Evolutionary conservation across 2,797 vertebrate species (phyloP).

Genomic region (Channa striata): DNA sequence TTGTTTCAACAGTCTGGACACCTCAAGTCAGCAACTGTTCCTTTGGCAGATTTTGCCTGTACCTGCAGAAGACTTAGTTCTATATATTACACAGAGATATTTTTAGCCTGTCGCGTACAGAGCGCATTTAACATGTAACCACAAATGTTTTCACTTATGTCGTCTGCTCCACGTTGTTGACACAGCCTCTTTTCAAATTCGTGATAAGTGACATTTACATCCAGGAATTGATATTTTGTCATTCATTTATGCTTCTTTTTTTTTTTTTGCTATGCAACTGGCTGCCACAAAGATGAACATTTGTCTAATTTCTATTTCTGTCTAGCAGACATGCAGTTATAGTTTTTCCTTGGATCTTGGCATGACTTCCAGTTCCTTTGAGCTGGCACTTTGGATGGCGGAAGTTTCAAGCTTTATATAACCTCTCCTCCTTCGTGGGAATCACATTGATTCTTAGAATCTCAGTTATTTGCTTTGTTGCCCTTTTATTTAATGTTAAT

Average conservation of each 20-base stretch:
- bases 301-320: not conserved
- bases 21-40: too few relatives aligned
- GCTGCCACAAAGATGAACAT: not conserved
- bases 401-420: not conserved
- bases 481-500: too few relatives aligned
- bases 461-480: too few relatives aligned
- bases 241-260: too few relatives aligned
- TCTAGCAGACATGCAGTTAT: not conserved
- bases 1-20: too few relatives aligned
- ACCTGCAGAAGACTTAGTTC: not conserved
- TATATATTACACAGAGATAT: too few relatives aligned
- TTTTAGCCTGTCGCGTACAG: not conserved
- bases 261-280: too few relatives aligned
- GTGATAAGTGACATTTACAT: not conserved
- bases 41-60: not conserved
- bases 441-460: too few relatives aligned
- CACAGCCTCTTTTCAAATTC: not conserved
- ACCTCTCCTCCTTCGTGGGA: too few relatives aligned
- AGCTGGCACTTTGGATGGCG: not conserved
- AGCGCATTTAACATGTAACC: not conserved
- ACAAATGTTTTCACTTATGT: not conserved
- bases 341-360: not conserved
- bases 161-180: not conserved
- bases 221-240: too few relatives aligned
- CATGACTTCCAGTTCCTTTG: not conserved